Conservation (phyloP, 2,888 invertebrate genomes). For the Flexamia atlantica region DNA sequence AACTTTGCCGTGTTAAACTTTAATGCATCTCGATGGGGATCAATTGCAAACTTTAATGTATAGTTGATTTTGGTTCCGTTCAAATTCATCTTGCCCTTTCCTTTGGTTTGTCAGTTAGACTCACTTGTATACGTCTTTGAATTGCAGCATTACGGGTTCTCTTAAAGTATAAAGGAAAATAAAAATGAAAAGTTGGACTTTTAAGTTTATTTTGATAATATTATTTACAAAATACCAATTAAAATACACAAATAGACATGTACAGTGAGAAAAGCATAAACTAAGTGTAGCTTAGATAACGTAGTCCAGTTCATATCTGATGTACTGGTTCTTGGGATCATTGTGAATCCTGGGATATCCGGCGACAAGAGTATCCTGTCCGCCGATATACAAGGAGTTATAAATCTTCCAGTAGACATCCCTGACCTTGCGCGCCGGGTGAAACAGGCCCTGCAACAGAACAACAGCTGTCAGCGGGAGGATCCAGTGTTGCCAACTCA, state of each 20-base stretch:
- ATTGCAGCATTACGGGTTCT: too few relatives aligned
- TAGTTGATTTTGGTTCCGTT: too few relatives aligned
- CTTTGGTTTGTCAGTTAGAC: too few relatives aligned
- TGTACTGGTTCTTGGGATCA: slow-evolving; percentile 95
- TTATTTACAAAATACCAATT: slow-evolving; percentile 48
- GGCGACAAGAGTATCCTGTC: slow-evolving; percentile 97
- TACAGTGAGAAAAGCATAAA: slow-evolving; percentile 41
- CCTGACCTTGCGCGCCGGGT: slow-evolving; percentile 98
- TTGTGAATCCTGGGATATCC: slow-evolving; percentile 98
- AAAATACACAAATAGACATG: slow-evolving; percentile 45
- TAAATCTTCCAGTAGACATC: slow-evolving; percentile 99
- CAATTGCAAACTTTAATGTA: too few relatives aligned
- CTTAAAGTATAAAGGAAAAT: too few relatives aligned
- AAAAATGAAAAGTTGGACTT: neutral
- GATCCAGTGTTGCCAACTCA: slow-evolving; percentile 42
- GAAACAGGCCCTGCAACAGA: slow-evolving; percentile 92
- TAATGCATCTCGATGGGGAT: too few relatives aligned
- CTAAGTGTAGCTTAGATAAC: slow-evolving; percentile 76
- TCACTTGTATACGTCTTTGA: too few relatives aligned
- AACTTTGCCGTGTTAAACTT: too few relatives aligned
- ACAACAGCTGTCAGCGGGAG: slow-evolving; percentile 60
- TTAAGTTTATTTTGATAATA: slow-evolving; percentile 14
- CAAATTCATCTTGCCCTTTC: too few relatives aligned
- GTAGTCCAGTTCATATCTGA: slow-evolving; percentile 96
- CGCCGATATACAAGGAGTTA: slow-evolving; percentile 99